Evolutionary conservation across 2,113 vertebrate species (phyloP).

Genomic region (Catharus fuscescens): DNA sequence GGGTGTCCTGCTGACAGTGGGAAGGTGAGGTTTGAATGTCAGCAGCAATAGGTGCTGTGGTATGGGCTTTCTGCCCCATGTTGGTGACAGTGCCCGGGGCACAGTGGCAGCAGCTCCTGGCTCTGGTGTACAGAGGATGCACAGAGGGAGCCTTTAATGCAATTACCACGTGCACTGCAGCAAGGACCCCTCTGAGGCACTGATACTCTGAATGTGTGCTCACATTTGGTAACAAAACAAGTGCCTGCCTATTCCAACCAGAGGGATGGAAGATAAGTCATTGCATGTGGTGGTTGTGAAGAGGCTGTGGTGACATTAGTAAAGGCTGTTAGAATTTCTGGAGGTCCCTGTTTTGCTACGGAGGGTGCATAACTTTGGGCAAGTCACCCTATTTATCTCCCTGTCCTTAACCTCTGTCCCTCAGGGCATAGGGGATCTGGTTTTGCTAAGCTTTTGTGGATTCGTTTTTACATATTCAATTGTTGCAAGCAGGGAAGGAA

Average conservation of each 20-base stretch:
- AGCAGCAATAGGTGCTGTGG: neutral
- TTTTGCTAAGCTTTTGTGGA: neutral
- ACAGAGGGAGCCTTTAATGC: rapidly evolving
- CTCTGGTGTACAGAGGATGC: rapidly evolving
- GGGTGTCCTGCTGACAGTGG: neutral
- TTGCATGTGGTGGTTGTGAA: neutral
- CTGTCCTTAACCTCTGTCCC: neutral
- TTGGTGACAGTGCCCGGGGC: neutral
- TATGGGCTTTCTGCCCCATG: rapidly evolving
- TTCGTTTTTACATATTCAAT: neutral
- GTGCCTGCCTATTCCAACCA: neutral
- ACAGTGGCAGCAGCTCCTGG: neutral
- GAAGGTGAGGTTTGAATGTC: neutral
- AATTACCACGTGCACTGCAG: rapidly evolving
- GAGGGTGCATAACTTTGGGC: rapidly evolving
- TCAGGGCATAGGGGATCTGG: neutral
- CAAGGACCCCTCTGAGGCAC: neutral
- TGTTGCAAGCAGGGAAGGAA: neutral
- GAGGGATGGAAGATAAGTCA: neutral
- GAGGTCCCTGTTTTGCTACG: neutral
- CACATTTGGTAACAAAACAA: neutral
- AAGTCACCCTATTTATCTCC: neutral
- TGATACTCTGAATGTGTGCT: neutral
- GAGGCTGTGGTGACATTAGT: neutral
- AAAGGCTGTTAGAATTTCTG: neutral